Conservation (phyloP, 1,140 invertebrate species). For the Tyrophagus putrescentiae region DNA sequence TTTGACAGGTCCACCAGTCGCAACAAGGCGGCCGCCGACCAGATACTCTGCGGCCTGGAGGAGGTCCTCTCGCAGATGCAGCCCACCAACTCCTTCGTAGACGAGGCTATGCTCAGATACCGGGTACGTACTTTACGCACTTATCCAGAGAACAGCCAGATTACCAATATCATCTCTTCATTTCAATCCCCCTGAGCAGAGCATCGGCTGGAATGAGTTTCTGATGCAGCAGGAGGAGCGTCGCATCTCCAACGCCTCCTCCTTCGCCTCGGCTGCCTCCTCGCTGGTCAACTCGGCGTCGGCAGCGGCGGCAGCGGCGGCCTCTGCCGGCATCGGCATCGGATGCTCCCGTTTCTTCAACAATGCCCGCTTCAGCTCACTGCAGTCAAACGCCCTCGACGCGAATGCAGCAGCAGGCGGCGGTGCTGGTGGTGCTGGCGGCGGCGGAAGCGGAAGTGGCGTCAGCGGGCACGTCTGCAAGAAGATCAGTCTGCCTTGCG, state of each 20-base stretch:
- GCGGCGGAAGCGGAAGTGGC: background rate
- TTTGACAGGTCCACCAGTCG: conserved; percentile 40
- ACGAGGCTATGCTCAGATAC: conserved; percentile 43
- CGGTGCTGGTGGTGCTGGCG: background rate
- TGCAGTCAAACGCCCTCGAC: conserved; percentile 6
- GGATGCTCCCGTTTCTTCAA: background rate
- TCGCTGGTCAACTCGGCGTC: conserved; percentile 12
- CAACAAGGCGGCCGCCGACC: conserved; percentile 37
- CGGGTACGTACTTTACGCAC: conserved; percentile 33
- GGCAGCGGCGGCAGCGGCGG: conserved; percentile 17
- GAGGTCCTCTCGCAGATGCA: conserved; percentile 41
- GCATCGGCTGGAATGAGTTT: conserved; percentile 38
- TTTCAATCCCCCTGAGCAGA: conserved; percentile 24
- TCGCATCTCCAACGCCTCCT: conserved; percentile 24
- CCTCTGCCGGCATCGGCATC: background rate
- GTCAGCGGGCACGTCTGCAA: background rate
- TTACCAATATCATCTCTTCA: background rate
- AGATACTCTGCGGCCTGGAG: conserved; percentile 36
- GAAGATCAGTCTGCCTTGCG: conserved; percentile 1
- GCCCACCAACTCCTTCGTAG: conserved; percentile 41
- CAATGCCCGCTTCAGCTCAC: background rate
- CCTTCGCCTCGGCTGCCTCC: conserved; percentile 23
- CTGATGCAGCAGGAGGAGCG: conserved; percentile 27
- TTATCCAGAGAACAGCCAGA: background rate
- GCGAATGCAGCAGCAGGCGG: background rate